phyloP scores from a whole-genome alignment of 2,888 invertebrate species.

The Lapara coniferarum region DNA sequence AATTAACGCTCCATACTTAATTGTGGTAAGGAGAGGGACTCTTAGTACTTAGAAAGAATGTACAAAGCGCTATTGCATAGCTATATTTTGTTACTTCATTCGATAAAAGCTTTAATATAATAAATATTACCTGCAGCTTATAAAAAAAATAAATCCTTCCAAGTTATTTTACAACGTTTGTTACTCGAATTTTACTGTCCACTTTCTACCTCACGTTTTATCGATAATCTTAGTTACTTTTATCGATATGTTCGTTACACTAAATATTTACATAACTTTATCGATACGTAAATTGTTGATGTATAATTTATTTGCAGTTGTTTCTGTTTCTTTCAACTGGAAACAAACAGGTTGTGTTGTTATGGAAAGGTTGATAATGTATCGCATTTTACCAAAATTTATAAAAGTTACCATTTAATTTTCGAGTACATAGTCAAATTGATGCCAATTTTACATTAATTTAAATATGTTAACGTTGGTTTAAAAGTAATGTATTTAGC shows the following conservation, averaged over 20 bases:
- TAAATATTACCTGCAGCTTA: neutral
- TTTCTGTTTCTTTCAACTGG: constrained; percentile 3
- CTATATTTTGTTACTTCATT: neutral
- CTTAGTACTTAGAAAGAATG: neutral
- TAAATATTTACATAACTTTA: neutral
- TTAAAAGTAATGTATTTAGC: constrained; percentile 25
- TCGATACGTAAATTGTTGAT: neutral
- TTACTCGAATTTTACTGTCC: neutral
- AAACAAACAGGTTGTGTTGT: constrained; percentile 31
- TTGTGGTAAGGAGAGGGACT: neutral
- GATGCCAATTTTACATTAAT: constrained; percentile 26
- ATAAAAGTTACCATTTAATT: constrained; percentile 34
- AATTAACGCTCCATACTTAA: neutral
- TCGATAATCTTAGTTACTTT: constrained; percentile 1
- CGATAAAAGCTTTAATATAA: constrained; percentile 7
- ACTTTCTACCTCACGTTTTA: constrained; percentile 17
- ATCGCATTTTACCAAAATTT: constrained; percentile 26
- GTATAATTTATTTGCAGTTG: neutral
- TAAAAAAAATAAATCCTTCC: neutral
- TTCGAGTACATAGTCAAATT: constrained; percentile 30
- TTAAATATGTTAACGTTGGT: constrained; percentile 22
- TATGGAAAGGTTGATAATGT: constrained; percentile 41
- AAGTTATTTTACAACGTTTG: neutral
- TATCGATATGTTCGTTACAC: constrained; percentile 2
- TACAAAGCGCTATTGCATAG: neutral